Base-by-base conservation (phyloP, 2,797 vertebrate genomes). In the Austrolebias charrua region DNA sequence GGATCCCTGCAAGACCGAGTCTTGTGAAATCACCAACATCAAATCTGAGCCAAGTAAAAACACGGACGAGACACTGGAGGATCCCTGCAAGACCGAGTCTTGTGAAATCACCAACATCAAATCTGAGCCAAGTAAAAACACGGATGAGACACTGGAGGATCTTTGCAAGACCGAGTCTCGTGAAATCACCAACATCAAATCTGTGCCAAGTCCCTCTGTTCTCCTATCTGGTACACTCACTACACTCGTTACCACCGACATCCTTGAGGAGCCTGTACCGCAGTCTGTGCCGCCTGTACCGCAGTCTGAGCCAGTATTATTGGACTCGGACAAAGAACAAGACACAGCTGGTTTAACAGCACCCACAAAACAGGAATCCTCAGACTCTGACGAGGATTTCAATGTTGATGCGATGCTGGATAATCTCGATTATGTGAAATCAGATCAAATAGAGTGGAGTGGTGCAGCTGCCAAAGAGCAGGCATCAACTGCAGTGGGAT, bases 361-460 rank as follows among this genome's bases (percentile, higher is more conserved):
- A n/a, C 38, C 68, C 14, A 49, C 85, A 6, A 91, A 91, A 78
- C 82, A 82, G 58, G 91, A 92, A 24, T 69, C 63, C 4, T 87
- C 87, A 0, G 90, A 88, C 42, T 91, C 88, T 1, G 89, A 88
- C 1, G 86, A 92, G 4, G 91, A 93, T 67, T 85, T 92, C 54
- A 92, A 71, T 57, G 85, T 94, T 0, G 92, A 92, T 33, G 79
- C 88, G 65, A 87, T 93, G 83, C 88, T 93, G 1, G 91, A 93
- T 81, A 91, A 59, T 71, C 81, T 93, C 38, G 90, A 90, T 69
- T 80, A 81, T 7, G 79, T 89, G 53, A 92, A 90, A 76, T 74
- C 79, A 14, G 87, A 91, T 64, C 57, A 40, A 14, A 63, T 35
- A 0, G 86, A 69, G 50, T 60, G 28, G 33, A 54, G 46, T 1